phyloP scores from a whole-genome alignment of 2,888 invertebrate genomes.

The Lymantria monacha region DNA sequence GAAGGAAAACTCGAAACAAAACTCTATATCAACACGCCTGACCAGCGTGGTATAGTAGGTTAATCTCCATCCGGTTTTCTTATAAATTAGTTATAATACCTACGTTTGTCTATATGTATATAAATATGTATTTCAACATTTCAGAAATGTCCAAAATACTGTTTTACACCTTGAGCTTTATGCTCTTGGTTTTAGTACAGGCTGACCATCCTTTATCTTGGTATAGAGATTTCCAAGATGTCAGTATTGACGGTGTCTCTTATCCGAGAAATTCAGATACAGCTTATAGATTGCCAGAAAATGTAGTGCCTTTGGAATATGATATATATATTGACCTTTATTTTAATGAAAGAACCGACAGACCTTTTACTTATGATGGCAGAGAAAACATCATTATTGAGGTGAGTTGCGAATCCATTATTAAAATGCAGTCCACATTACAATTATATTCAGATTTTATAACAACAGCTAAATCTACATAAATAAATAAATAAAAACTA shows the following conservation, averaged over 20 bases:
- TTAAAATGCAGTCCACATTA: not conserved
- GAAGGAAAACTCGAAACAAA: too few species aligned
- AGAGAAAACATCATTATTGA: conserved; percentile 54
- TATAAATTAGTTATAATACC: too few species aligned
- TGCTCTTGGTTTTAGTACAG: conserved; percentile 38
- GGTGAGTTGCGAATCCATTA: conserved; percentile 37
- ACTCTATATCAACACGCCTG: too few species aligned
- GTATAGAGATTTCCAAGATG: conserved; percentile 53
- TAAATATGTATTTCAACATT: conserved; percentile 2
- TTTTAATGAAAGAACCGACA: conserved; percentile 58
- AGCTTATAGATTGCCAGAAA: conserved; percentile 60
- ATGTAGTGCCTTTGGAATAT: conserved; percentile 63
- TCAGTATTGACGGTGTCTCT: conserved; percentile 16
- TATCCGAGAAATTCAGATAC: conserved; percentile 40
- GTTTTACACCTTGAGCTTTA: conserved; percentile 31
- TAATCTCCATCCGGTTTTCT: too few species aligned
- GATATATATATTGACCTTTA: conserved; percentile 66
- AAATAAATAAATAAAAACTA: too few species aligned
- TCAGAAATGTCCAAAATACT: conserved; percentile 51
- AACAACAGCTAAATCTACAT: too few species aligned
- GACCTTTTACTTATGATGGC: conserved; percentile 66
- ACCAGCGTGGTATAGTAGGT: too few species aligned
- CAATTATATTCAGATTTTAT: not conserved
- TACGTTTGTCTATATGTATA: too few species aligned
- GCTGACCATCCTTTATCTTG: conserved; percentile 55